Base-by-base conservation (phyloP, 2,113 vertebrate species). In the Pteronura brasiliensis region DNA sequence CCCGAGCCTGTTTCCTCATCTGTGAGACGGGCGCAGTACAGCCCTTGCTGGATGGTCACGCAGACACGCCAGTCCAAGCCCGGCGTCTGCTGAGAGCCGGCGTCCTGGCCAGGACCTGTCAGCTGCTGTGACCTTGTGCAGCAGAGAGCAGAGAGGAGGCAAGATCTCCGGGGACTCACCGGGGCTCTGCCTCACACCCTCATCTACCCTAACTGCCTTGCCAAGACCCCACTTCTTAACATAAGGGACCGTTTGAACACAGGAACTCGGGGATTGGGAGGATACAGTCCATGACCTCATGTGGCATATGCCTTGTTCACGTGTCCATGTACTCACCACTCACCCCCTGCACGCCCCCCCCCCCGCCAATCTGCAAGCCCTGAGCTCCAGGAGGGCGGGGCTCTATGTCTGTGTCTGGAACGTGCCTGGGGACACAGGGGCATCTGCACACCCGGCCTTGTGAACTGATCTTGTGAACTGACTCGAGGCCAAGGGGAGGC, bases 311-410 rank as follows among this genome's bases (percentile, higher is more conserved):
- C 49, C 65, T 61, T 39, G 59, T 29, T 65, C n/a, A 17, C 12
- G 63, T n/a, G 49, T 49, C 63, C 18, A 15, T 61, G 25, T 34
- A 39, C 23, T 52, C 85, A 47, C 55, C 27, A 4, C 36, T 61
- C 57, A 36, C 93, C 25, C 49, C 55, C 6, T 27, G 59, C 4
- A 4, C 4, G 10, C 2, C n/a, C n/a, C n/a, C 63, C 52, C 52
- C 42, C 13, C 0, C 0, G 0, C 4, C 5, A 27, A 6, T 6
- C 63, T 2, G 4, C 29, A 15, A 89, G 77, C 42, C 23, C 8
- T 52, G n/a, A 63, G 42, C 44, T 31, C 4, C 42, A n/a, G 27
- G 42, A 42, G n/a, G 13, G 34, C 39, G 18, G 42, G 18, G 14
- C 52, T 63, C 42, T 47, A 18, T 3, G 4, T 82, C 65, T 29